Evolutionary conservation across 2,113 vertebrate species (phyloP).

Genomic region (Lathamus discolor): DNA sequence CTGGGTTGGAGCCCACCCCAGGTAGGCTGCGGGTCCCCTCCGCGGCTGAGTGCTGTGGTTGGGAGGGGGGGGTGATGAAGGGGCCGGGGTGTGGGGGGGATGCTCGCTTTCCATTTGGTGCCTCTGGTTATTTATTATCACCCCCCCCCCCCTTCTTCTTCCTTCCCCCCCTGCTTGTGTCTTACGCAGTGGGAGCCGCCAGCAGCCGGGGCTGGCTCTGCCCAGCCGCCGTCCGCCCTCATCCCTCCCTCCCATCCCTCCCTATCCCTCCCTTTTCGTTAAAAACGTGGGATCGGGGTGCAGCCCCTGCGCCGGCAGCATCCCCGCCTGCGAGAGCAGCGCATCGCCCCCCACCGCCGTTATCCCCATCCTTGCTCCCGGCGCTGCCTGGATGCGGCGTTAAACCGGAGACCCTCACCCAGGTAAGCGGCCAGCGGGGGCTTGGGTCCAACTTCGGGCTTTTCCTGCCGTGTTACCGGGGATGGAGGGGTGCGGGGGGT

Average conservation of each 20-base stretch:
- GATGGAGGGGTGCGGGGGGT: neutral
- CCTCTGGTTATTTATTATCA: neutral
- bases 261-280: constrained; percentile 41
- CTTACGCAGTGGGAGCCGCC: constrained; percentile 49
- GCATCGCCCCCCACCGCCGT: neutral
- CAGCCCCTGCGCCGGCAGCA: constrained; percentile 27
- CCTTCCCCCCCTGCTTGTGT: neutral
- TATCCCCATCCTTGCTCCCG: neutral
- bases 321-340: neutral
- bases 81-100: neutral
- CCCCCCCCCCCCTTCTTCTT: accelerated
- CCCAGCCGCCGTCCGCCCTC: constrained; percentile 39
- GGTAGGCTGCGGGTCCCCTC: neutral
- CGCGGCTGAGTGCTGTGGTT: neutral
- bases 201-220: constrained; percentile 45
- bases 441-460: neutral
- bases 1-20: neutral
- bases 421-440: neutral
- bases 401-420: neutral
- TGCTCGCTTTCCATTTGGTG: neutral
- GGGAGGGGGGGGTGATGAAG: neutral
- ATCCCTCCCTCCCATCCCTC: neutral
- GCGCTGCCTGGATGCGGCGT: neutral
- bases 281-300: constrained; percentile 33
- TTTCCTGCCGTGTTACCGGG: neutral